Evolutionary conservation across 1,140 invertebrate species (phyloP).

Genomic region (Drosophila asahinai): DNA sequence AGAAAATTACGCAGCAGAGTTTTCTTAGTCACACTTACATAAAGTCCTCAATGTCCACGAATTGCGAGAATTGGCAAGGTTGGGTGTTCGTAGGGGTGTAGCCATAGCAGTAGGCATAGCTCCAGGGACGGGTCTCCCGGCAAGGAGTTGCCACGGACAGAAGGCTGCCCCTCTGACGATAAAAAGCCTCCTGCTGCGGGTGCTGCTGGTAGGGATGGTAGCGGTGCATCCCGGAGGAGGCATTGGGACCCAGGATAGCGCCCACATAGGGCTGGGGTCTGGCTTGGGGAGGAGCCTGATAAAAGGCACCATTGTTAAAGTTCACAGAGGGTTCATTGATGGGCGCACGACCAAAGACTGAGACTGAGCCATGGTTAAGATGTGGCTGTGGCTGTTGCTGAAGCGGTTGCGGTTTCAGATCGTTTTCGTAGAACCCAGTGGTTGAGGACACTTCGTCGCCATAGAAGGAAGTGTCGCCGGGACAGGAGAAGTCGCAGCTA

Average conservation of each 20-base stretch:
- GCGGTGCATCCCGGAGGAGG: slow-evolving; percentile 16
- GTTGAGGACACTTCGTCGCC: slow-evolving; percentile 55
- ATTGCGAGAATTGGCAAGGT: slow-evolving; percentile 87
- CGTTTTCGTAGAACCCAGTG: slow-evolving; percentile 39
- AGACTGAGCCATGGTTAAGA: slow-evolving; percentile 31
- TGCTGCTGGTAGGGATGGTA: slow-evolving; percentile 68
- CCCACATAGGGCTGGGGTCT: slow-evolving; percentile 26
- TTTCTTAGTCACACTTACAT: slow-evolving; percentile 86
- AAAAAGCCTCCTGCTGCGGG: slow-evolving; percentile 29
- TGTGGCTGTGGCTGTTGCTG: slow-evolving; percentile 10
- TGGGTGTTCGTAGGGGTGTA: slow-evolving; percentile 84
- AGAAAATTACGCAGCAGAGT: slow-evolving; percentile 3
- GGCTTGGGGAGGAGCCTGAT: slow-evolving; percentile 8
- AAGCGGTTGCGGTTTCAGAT: slow-evolving; percentile 45
- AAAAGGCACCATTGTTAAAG: slow-evolving; percentile 62
- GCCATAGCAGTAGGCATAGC: slow-evolving; percentile 88
- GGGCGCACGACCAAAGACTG: slow-evolving; percentile 44
- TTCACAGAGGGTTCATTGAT: slow-evolving; percentile 71
- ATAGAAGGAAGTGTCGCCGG: slow-evolving; percentile 65
- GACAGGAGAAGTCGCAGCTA: slow-evolving; percentile 63
- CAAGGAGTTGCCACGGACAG: slow-evolving; percentile 85
- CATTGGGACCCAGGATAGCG: slow-evolving; percentile 32
- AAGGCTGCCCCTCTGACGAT: slow-evolving; percentile 25
- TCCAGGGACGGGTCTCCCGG: slow-evolving; percentile 86
- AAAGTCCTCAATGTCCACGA: slow-evolving; percentile 89